Percentiles rank a stretch among this genome's conserved stretches.
Conservation (phyloP, 2,113 vertebrate species). For the Ancistrus triradiatus region DNA sequence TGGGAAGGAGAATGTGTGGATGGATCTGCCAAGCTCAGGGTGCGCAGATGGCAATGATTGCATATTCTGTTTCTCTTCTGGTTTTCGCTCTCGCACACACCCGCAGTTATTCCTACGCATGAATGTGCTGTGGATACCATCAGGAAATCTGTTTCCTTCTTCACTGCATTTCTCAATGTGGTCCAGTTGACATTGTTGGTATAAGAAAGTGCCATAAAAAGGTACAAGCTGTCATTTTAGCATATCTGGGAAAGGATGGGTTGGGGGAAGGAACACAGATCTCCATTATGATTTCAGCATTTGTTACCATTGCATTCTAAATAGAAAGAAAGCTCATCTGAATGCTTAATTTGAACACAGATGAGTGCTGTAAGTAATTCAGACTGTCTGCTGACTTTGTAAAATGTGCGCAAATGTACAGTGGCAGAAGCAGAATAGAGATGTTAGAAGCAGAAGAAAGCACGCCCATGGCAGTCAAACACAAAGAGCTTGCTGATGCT, state of each 20-base stretch:
- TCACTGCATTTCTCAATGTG: too few relatives aligned
- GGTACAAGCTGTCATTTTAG: neutral
- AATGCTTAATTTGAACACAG: neutral
- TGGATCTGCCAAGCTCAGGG: constrained; percentile 52
- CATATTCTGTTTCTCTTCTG: constrained; percentile 37
- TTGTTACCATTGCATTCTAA: neutral
- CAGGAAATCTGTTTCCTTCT: too few relatives aligned
- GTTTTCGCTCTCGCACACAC: constrained; percentile 26
- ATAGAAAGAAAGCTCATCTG: too few relatives aligned
- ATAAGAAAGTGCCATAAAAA: neutral
- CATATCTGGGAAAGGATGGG: neutral
- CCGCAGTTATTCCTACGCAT: constrained; percentile 26
- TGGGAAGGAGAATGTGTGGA: constrained; percentile 42
- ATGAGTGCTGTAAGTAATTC: neutral
- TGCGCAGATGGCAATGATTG: constrained; percentile 57
- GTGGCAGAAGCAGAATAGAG: constrained; percentile 27
- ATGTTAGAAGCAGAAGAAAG: constrained; percentile 33
- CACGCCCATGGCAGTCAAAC: constrained; percentile 33
- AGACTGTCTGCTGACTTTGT: constrained; percentile 11
- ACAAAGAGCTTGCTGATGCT: constrained; percentile 48
- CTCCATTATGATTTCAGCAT: neutral
- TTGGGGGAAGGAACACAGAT: neutral
- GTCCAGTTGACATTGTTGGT: too few relatives aligned
- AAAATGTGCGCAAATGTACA: constrained; percentile 8
- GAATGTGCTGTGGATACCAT: constrained; percentile 22